A percentile compares a stretch with the other conserved stretches of the same genome.
Evolutionary conservation across 1,140 invertebrate species (phyloP).

Genomic region (Leptinotarsa lineolata): DNA sequence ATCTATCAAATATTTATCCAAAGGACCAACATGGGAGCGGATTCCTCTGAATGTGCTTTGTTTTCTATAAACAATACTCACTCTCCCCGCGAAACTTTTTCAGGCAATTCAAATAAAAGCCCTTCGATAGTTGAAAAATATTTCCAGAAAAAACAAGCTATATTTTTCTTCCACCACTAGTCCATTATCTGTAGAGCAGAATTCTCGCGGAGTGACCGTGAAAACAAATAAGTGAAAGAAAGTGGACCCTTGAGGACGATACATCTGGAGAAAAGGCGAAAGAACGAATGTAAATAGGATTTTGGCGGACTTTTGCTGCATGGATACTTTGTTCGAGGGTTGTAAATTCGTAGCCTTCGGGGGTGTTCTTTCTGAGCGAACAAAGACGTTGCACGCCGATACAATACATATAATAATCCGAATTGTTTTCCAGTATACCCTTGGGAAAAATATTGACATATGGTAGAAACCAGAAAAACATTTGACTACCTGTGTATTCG

Average conservation of each 20-base stretch:
- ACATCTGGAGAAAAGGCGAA: slow-evolving; percentile 35
- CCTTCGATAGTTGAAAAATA: neutral
- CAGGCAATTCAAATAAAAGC: neutral
- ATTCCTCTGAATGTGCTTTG: too few relatives aligned
- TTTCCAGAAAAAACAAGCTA: slow-evolving; percentile 27
- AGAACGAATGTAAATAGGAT: slow-evolving; percentile 43
- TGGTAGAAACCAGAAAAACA: too few relatives aligned
- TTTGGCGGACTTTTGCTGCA: slow-evolving; percentile 28
- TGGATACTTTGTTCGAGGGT: slow-evolving; percentile 34
- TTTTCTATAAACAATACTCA: too few relatives aligned
- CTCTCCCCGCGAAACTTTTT: neutral
- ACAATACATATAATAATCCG: too few relatives aligned
- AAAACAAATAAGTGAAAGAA: slow-evolving; percentile 48
- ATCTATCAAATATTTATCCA: too few relatives aligned
- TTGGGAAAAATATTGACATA: too few relatives aligned
- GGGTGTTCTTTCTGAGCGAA: too few relatives aligned
- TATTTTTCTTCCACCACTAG: slow-evolving; percentile 32
- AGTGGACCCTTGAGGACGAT: slow-evolving; percentile 44
- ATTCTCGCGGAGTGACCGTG: slow-evolving; percentile 44
- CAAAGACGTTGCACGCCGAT: too few relatives aligned
- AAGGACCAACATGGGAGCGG: too few relatives aligned
- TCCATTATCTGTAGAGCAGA: slow-evolving; percentile 40
- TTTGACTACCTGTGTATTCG: too few relatives aligned
- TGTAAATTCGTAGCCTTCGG: slow-evolving; percentile 31
- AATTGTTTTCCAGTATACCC: too few relatives aligned